Evolutionary conservation across 2,113 vertebrate genomes (phyloP).

Genomic region (Syngnathoides biaculeatus): DNA sequence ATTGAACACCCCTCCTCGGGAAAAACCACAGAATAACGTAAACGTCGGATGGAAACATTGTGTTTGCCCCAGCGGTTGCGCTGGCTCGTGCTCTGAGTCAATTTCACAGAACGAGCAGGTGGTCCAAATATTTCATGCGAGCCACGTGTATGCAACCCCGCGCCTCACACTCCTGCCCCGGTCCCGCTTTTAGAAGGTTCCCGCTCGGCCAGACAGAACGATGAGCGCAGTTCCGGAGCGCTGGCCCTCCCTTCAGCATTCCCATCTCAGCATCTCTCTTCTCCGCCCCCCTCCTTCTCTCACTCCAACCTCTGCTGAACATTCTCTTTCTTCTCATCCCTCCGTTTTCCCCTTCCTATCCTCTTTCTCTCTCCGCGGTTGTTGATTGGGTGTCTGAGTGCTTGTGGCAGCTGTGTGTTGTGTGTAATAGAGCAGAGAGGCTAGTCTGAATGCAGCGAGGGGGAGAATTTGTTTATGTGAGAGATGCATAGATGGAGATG

Average conservation of each 20-base stretch:
- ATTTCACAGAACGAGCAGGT: constrained; percentile 45
- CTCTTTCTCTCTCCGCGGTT: constrained; percentile 81
- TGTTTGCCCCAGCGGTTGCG: background rate
- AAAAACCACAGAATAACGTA: background rate
- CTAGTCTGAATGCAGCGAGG: constrained; percentile 97
- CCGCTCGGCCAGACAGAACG: constrained; percentile 86
- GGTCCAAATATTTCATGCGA: constrained; percentile 43
- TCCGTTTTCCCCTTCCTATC: constrained; percentile 30
- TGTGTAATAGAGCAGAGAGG: constrained; percentile 99
- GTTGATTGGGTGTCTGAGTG: constrained; percentile 99
- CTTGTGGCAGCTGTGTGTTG: constrained; percentile 99
- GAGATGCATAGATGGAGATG: constrained; percentile 95
- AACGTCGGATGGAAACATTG: background rate
- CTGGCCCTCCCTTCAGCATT: constrained; percentile 59
- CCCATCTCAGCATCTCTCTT: constrained; percentile 57
- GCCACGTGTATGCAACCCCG: constrained; percentile 42
- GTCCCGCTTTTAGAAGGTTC: constrained; percentile 58
- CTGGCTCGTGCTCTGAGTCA: constrained; percentile 14
- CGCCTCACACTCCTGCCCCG: constrained; percentile 23
- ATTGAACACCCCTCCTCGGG: background rate
- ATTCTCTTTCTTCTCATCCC: constrained; percentile 15
- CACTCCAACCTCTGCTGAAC: constrained; percentile 73
- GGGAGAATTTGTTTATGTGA: constrained; percentile 99
- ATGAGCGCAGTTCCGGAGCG: constrained; percentile 76
- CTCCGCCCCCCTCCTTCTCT: constrained; percentile 42